Base-by-base conservation (phyloP, 2,797 vertebrate species). In the Arremon brunneinucha region DNA sequence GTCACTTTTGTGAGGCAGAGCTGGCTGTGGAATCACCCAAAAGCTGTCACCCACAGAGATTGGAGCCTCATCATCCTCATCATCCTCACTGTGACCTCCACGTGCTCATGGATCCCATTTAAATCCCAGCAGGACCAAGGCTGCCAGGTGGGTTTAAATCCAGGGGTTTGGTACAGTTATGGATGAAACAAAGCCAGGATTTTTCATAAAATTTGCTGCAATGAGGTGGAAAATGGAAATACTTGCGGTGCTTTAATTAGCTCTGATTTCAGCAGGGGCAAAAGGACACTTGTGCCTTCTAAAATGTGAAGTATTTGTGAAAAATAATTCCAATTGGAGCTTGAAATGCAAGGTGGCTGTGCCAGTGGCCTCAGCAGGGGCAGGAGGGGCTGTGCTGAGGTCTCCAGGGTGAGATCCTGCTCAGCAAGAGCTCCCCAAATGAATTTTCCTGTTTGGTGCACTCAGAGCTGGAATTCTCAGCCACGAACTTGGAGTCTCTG, bases 71-170 rank as follows among this genome's bases (percentile, higher is more conserved):
- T 6, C 63, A 39, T 15, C 52, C 32, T 3, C 63, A 0, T 59
- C 56, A 19, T 59, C 56, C 49, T 44, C 20, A 1, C 34, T 55
- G 24, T 13, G 49, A 43, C 65, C 74, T 67, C 12, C 1, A 3
- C 2, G 12, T 7, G 35, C 6, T 13, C 14, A 13, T 2, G 4
- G 2, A 12, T 1, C 55, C 20, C 13, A 0, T 9, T 9, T 19
- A 13, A 52, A 34, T 17, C 22, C 55, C 14, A 3, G 47, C 39
- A 6, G 6, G 9, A 7, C 5, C 3, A 10, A 47, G 35, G 39
- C 34, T 41, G 20, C 27, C 24, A 30, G 47, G 34, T 15, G 43
- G 21, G 19, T 57, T 90, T 26, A 59, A 78, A 56, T 4, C 2
- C 56, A 60, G 41, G 20, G 8, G 27, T 63, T 76, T 70, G 44